Base-by-base conservation (phyloP, 2,888 invertebrate species). In the Agrenia bidenticulata region DNA sequence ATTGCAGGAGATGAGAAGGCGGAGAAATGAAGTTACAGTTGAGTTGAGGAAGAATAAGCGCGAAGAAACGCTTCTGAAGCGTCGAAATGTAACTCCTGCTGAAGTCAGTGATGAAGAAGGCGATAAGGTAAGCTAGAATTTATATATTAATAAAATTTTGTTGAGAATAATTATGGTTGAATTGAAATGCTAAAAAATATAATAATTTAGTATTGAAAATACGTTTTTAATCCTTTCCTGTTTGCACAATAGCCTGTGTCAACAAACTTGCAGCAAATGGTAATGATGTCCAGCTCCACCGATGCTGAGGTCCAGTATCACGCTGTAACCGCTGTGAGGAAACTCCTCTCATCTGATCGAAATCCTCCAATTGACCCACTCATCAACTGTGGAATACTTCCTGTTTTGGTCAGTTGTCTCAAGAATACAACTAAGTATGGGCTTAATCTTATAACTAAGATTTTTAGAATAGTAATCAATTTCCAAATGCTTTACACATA, bases 21-120 rank as follows among this genome's bases (percentile, higher is more conserved):
- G 96, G 77, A 86, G 97, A 81, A 96, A 94, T 80, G 96, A 97
- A 85, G 94, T 94, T 64, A 94, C 95, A 76, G 92, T 97, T 60
- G 96, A 97, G 81, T 84, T 99, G 74, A 86, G 99, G 76, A 99
- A 99, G 87, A 96, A 94, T 81, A 99, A 99, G 85, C 85, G 97
- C 74, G 98, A 99, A 78, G 97, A 98, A 82, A 94, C 95, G 15
- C 84, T 98, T 76, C 89, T 94, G 77, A 99, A 99, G 82, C 87
- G 95, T 78, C 86, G 98, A 77, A 99, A 98, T 84, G 96, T 99
- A 68, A 95, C 94, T 66, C 84, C 87, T 77, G 85, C 88, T 77
- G 94, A 94, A 80, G 90, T 91, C 19, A 69, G 64, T 56, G 74
- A 73, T n/a, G 76, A 76, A 41, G 74, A 74, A 58, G 63, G 57